These are phyloP conservation scores for Alces alces DNA, from an alignment of 2,113 vertebrate species.

Conservation along the genomic window DNA sequence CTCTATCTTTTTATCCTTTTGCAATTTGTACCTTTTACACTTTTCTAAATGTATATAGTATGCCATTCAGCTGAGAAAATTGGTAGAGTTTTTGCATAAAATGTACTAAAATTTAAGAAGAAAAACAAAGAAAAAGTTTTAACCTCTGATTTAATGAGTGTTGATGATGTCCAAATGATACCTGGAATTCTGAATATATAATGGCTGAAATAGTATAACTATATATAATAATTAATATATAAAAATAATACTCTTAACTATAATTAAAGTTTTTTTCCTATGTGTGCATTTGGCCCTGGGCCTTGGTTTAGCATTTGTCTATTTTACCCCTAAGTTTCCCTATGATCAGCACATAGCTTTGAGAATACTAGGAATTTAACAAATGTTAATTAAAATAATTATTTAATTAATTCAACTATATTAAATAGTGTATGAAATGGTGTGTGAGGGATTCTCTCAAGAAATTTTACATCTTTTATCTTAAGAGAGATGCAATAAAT, in stretches of 20 bases:
- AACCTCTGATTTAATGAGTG: not conserved
- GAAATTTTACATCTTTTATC: not conserved
- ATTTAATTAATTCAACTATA: not conserved
- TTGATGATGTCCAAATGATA: not conserved
- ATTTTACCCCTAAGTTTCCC: not conserved
- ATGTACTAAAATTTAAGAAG: not conserved
- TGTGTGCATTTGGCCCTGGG: not conserved
- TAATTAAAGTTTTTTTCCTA: not conserved
- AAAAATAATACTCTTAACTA: not conserved
- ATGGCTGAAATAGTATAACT: not conserved
- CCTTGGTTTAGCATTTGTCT: not conserved
- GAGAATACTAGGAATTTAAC: not conserved
- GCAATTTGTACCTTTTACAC: not conserved
- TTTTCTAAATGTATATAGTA: not conserved
- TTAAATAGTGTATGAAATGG: not conserved
- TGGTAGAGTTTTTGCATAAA: not conserved
- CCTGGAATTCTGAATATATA: not conserved
- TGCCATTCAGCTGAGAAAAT: not conserved
- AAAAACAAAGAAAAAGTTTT: not conserved
- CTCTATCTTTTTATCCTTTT: not conserved
- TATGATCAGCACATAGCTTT: not conserved
- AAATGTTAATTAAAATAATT: not conserved
- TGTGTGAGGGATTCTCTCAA: not conserved
- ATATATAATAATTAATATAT: not conserved
- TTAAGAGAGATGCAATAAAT: not conserved